Evolutionary conservation across 2,797 vertebrate genomes (phyloP).

Genomic region (Gymnoscopelus microlampas): DNA sequence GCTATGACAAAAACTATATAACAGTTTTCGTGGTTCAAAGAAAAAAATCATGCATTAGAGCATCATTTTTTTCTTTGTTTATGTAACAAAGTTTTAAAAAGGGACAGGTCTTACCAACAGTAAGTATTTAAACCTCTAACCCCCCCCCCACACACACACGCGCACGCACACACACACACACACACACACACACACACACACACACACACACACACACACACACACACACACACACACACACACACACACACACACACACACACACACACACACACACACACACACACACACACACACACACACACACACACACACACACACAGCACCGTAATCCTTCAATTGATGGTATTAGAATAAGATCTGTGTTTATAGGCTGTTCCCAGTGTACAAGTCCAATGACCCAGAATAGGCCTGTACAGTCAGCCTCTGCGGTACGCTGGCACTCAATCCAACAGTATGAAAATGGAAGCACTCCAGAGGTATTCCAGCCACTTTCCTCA

Average conservation of each 20-base stretch:
- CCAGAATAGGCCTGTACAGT: slow-evolving; percentile 47
- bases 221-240: slow-evolving; percentile 7
- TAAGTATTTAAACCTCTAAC: too few relatives aligned
- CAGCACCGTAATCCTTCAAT: slow-evolving; percentile 4
- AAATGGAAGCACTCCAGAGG: slow-evolving; percentile 53
- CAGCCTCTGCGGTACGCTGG: slow-evolving; percentile 50
- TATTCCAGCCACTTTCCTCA: slow-evolving; percentile 42
- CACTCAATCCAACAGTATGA: slow-evolving; percentile 34
- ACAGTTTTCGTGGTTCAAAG: too few relatives aligned
- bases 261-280: slow-evolving; percentile 41
- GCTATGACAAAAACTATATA: too few relatives aligned
- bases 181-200: slow-evolving; percentile 28
- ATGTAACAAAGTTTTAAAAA: neutral
- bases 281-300: slow-evolving; percentile 7
- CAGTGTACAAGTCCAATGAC: slow-evolving; percentile 37
- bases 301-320: slow-evolving; percentile 46
- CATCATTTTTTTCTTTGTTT: neutral
- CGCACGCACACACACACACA: slow-evolving; percentile 24
- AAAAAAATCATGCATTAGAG: too few relatives aligned
- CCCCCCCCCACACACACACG: too few relatives aligned
- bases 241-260: slow-evolving; percentile 39
- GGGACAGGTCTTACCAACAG: neutral
- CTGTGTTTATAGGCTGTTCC: slow-evolving; percentile 36
- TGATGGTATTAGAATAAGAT: slow-evolving; percentile 42
- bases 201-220: slow-evolving; percentile 46